Conservation (phyloP, 1,140 invertebrate species). For the Drosophila rufa region DNA sequence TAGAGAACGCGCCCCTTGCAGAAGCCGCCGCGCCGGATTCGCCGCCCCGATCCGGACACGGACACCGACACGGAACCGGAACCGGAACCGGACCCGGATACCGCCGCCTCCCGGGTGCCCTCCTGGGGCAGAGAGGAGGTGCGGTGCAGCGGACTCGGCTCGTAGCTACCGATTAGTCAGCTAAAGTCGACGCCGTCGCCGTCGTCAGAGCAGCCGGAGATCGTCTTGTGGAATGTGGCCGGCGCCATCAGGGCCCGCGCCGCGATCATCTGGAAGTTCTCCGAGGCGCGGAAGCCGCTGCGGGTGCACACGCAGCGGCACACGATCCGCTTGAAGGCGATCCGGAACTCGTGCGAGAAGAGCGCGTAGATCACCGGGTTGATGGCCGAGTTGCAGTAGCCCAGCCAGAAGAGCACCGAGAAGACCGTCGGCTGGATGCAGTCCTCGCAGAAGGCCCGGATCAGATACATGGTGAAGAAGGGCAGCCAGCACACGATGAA, state of each 20-base stretch:
- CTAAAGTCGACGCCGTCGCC: conserved; percentile 79
- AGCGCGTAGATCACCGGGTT: conserved; percentile 95
- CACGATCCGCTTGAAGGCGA: conserved; percentile 93
- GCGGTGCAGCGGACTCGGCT: conserved; percentile 62
- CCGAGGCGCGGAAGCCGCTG: conserved; percentile 81
- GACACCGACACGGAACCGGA: conserved; percentile 44
- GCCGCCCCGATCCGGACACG: conserved; percentile 46
- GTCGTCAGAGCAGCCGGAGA: conserved; percentile 82
- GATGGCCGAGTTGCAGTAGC: conserved; percentile 96
- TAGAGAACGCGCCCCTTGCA: conserved; percentile 77
- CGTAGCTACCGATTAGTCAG: conserved; percentile 80
- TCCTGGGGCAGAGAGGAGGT: conserved; percentile 72
- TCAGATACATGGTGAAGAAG: conserved; percentile 94
- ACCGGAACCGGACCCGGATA: not conserved
- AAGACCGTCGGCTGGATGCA: conserved; percentile 91
- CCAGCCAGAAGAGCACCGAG: conserved; percentile 95
- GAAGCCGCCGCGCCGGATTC: conserved; percentile 75
- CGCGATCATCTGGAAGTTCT: conserved; percentile 85
- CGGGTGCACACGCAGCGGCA: conserved; percentile 86
- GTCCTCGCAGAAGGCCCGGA: conserved; percentile 89
- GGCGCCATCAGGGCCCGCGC: conserved; percentile 79
- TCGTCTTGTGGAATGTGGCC: conserved; percentile 83
- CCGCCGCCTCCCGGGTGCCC: not conserved
- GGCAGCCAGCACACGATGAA: conserved; percentile 96
- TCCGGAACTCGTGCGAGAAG: conserved; percentile 93